phyloP scores from a whole-genome alignment of 2,113 vertebrate genomes.

The Antennarius striatus region DNA sequence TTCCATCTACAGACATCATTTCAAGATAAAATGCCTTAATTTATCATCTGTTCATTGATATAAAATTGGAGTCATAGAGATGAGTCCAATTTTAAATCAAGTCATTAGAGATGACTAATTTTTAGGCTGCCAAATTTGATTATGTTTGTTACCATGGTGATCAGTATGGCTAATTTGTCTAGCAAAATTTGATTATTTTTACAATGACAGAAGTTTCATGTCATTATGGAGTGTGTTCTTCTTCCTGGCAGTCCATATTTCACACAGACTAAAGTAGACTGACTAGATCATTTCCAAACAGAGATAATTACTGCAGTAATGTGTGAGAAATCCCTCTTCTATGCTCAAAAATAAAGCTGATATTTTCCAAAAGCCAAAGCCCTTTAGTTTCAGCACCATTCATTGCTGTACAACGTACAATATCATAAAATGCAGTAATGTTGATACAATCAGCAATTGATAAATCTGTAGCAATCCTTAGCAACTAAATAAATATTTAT shows the following conservation, averaged over 20 bases:
- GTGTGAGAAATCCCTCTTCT: not conserved
- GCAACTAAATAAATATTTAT: too few species aligned
- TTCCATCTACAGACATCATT: too few species aligned
- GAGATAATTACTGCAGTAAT: not conserved
- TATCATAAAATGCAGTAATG: not conserved
- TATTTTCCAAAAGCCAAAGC: slow-evolving; percentile 10
- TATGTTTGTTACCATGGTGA: slow-evolving; percentile 41
- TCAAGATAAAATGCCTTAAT: too few species aligned
- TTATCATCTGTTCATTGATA: too few species aligned
- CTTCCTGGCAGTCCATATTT: slow-evolving; percentile 32
- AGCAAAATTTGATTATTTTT: slow-evolving; percentile 52
- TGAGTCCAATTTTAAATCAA: slow-evolving; percentile 27
- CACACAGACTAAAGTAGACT: not conserved
- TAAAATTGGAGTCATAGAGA: not conserved
- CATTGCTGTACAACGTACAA: not conserved
- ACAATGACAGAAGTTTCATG: slow-evolving; percentile 14
- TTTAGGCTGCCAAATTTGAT: slow-evolving; percentile 47
- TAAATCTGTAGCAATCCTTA: too few species aligned
- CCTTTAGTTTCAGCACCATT: too few species aligned
- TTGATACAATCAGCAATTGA: slow-evolving; percentile 10
- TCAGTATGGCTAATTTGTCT: slow-evolving; percentile 47
- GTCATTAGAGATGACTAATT: slow-evolving; percentile 8
- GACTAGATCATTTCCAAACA: slow-evolving; percentile 27
- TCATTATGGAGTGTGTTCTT: slow-evolving; percentile 39
- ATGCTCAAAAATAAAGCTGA: not conserved